Evolutionary conservation across 2,888 invertebrate species (phyloP), one percentile per base, ranked within the genome.

Genomic region (Petrolisthes cinctipes): DNA sequence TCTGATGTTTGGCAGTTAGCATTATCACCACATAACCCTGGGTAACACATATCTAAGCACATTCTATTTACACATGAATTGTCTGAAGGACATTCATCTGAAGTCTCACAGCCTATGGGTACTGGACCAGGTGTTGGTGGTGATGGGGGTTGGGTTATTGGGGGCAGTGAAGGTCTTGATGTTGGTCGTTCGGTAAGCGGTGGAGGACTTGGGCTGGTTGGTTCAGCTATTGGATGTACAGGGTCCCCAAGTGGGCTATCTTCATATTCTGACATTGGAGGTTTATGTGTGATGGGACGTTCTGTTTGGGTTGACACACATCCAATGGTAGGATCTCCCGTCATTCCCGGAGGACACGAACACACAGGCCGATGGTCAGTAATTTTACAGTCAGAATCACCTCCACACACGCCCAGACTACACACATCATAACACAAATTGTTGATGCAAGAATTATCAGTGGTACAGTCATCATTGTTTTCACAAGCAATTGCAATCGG

Each of bases 1-100:
- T 90, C 91, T 71, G 92, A 91, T 51, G 92, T 92, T 80, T 91
- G 90, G 90, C 92, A 92, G 37, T 90, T 90, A 9, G 92, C 92
- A 61, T 92, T 91, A n/a, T 90, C 90, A 6, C 92, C 92, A 92
- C 97, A 97, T 6, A 95, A 95, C 92, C 95, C 95, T 91, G 95
- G 95, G 57, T 97, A 93, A 92, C 98, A 98, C 3, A 97, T 97
- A 92, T 96, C 96, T 82, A 97, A 94, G 92, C 97, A 97, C 61
- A 91, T 88, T 51, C 91, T 96, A 92, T 97, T 97, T 57, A 97
- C 93, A 92, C 98, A 98, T 84, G 96, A 96, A 92, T 96, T 96
- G 91, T 96, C 95, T 4, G 95, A 95, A 91, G 95, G 95, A 92
- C 98, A 98, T 92, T 97, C 97, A 0, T 96, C 95, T 92, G 97